phyloP scores from a whole-genome alignment of 2,113 vertebrate species.

The Coryphaenoides rupestris region DNA sequence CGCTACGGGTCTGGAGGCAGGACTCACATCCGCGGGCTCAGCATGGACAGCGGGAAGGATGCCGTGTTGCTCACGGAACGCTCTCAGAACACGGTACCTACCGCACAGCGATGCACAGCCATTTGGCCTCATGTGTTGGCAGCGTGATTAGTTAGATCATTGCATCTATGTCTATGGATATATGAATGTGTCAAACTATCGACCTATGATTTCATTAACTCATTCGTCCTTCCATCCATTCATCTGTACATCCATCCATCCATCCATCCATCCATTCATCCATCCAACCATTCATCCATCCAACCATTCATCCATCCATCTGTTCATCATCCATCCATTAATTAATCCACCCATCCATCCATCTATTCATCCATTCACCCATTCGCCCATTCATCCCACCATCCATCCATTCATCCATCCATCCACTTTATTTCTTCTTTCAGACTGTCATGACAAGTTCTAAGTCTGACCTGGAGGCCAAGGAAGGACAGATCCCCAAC shows the following conservation, averaged over 20 bases:
- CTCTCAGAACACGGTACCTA: slow-evolving; percentile 69
- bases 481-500: slow-evolving; percentile 93
- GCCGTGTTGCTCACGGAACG: slow-evolving; percentile 75
- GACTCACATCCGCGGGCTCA: slow-evolving; percentile 83
- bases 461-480: slow-evolving; percentile 94
- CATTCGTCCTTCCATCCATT: too few relatives aligned
- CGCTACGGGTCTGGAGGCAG: slow-evolving; percentile 69
- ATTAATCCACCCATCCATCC: too few relatives aligned
- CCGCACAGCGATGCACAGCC: too few relatives aligned
- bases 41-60: slow-evolving; percentile 89
- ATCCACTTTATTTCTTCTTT: slow-evolving; percentile 2
- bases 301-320: too few relatives aligned
- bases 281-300: too few relatives aligned
- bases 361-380: neutral
- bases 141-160: neutral
- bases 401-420: neutral
- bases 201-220: neutral
- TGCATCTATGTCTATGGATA: too few relatives aligned
- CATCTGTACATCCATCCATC: too few relatives aligned
- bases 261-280: too few relatives aligned
- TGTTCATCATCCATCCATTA: too few relatives aligned
- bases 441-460: slow-evolving; percentile 84
- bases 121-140: neutral
- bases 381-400: neutral
- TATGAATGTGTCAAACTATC: neutral